Evolutionary conservation across 2,797 vertebrate species (phyloP).

Genomic region (Tangara arthus): DNA sequence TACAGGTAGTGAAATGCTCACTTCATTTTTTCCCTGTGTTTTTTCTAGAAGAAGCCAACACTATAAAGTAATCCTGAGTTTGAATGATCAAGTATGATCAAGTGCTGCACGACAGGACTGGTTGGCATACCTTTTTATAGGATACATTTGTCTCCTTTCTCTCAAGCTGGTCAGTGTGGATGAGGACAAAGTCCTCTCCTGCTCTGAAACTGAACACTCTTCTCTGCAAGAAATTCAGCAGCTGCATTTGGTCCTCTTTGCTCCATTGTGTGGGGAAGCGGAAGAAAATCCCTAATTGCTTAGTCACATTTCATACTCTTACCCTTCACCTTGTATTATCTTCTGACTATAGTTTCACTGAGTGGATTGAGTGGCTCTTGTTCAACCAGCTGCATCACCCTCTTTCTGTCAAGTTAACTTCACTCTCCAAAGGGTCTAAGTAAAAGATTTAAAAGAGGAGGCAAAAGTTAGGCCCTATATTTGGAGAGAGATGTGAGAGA

Average conservation of each 20-base stretch:
- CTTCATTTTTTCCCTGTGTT: not conserved
- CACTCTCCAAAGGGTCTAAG: not conserved
- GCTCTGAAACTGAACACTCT: accelerated
- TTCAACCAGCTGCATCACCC: not conserved
- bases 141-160: not conserved
- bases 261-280: not conserved
- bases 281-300: not conserved
- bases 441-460: not conserved
- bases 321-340: not conserved
- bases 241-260: not conserved
- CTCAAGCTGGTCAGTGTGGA: not conserved
- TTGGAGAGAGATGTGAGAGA: not conserved
- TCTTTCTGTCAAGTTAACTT: not conserved
- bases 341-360: not conserved
- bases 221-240: not conserved
- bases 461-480: not conserved
- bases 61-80: not conserved
- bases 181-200: not conserved
- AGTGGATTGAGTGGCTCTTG: not conserved
- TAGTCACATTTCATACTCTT: not conserved
- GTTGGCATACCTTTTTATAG: not conserved
- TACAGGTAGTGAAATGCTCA: accelerated
- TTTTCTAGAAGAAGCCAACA: not conserved
- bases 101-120: accelerated
- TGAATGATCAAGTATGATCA: not conserved